A percentile compares a stretch with the other conserved stretches of the same genome.
Conservation (phyloP, 2,888 invertebrate species). For the Xestoiulus laeticollis region DNA sequence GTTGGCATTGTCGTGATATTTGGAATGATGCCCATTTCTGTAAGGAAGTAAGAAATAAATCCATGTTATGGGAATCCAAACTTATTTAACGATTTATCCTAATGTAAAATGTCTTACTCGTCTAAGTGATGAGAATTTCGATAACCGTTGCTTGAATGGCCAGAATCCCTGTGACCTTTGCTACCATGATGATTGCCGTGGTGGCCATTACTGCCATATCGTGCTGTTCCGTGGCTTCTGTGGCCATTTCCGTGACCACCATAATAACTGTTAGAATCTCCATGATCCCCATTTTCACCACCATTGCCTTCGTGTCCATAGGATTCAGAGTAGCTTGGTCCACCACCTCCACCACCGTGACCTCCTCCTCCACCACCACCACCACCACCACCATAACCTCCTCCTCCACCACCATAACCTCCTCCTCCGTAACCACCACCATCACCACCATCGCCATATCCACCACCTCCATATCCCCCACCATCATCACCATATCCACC, state of each 20-base stretch:
- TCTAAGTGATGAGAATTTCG: background rate
- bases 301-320: background rate
- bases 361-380: background rate
- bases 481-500: slow-evolving; percentile 29
- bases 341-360: too few relatives aligned
- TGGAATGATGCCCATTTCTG: background rate
- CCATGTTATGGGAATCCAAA: too few relatives aligned
- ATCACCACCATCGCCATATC: background rate
- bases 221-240: background rate
- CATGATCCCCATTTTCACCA: background rate
- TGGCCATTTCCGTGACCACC: background rate
- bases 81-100: too few relatives aligned
- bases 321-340: too few relatives aligned
- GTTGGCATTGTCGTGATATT: background rate
- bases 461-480: slow-evolving; percentile 57
- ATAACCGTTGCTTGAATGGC: background rate
- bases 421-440: slow-evolving; percentile 60
- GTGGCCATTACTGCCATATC: background rate
- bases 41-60: background rate
- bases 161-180: background rate
- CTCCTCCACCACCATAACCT: slow-evolving; percentile 70
- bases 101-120: background rate
- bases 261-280: background rate
- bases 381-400: slow-evolving; percentile 64
- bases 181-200: background rate